Conservation (phyloP, 2,888 invertebrate genomes). For the Lasius fuliginosus region DNA sequence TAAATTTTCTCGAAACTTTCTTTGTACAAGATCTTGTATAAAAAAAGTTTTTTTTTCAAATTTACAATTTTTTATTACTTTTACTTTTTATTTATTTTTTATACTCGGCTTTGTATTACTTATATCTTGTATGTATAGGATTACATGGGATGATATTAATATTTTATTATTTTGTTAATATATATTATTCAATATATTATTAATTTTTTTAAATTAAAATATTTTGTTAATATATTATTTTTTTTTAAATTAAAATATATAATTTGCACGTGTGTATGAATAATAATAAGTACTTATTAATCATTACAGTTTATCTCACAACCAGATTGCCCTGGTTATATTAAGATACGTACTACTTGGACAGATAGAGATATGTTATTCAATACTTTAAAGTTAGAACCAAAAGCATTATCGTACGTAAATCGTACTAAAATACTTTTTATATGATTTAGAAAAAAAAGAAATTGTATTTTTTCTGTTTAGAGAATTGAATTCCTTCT, state of each 20-base stretch:
- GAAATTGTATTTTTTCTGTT: slow-evolving; percentile 59
- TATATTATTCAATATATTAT: background rate
- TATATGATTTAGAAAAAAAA: background rate
- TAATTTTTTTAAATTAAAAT: background rate
- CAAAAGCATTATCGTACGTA: background rate
- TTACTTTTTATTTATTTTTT: too few relatives aligned
- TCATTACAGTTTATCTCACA: slow-evolving; percentile 47
- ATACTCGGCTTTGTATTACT: too few relatives aligned
- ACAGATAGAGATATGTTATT: background rate
- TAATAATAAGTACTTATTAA: background rate
- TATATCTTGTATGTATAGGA: too few relatives aligned
- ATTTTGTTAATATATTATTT: background rate
- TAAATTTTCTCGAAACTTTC: too few relatives aligned
- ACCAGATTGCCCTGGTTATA: slow-evolving; percentile 23
- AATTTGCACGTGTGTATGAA: background rate
- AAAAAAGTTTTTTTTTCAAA: too few relatives aligned
- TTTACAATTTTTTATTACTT: too few relatives aligned
- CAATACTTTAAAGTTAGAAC: background rate
- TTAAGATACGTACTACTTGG: slow-evolving; percentile 12
- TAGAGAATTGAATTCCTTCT: slow-evolving; percentile 86
- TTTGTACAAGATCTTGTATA: too few relatives aligned
- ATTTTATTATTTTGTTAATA: background rate
- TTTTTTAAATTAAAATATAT: background rate
- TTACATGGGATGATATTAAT: too few relatives aligned
- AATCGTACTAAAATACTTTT: background rate